Evolutionary conservation across 2,113 vertebrate genomes (phyloP).

Genomic region (Opisthocomus hoazin): DNA sequence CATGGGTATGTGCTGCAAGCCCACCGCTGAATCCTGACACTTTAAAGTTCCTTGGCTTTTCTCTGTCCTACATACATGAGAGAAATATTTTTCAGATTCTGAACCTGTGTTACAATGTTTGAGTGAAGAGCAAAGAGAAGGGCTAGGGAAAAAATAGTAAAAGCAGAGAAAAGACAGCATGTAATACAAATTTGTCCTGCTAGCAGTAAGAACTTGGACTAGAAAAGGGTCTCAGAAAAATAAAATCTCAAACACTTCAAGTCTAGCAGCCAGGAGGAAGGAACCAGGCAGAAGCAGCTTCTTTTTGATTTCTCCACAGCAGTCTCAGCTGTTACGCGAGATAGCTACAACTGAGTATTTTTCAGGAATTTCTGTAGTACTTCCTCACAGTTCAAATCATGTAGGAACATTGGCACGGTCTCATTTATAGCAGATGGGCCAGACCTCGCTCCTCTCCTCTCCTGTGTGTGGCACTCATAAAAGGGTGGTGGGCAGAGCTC

Average conservation of each 20-base stretch:
- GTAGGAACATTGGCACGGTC: neutral
- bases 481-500: neutral
- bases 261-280: neutral
- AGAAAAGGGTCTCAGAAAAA: neutral
- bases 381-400: too few species aligned
- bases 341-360: neutral
- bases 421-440: accelerated
- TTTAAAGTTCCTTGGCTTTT: neutral
- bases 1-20: neutral
- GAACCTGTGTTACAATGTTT: neutral
- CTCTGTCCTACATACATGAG: neutral
- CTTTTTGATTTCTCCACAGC: neutral
- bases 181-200: neutral
- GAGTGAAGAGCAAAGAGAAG: neutral
- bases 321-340: accelerated
- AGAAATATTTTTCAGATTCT: neutral
- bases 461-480: too few species aligned
- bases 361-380: neutral
- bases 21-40: neutral
- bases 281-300: neutral
- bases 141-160: neutral
- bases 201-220: neutral
- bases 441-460: neutral
- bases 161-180: neutral
- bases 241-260: neutral